phyloP scores from a whole-genome alignment of 2,888 invertebrate species.

The Acronicta alni region DNA sequence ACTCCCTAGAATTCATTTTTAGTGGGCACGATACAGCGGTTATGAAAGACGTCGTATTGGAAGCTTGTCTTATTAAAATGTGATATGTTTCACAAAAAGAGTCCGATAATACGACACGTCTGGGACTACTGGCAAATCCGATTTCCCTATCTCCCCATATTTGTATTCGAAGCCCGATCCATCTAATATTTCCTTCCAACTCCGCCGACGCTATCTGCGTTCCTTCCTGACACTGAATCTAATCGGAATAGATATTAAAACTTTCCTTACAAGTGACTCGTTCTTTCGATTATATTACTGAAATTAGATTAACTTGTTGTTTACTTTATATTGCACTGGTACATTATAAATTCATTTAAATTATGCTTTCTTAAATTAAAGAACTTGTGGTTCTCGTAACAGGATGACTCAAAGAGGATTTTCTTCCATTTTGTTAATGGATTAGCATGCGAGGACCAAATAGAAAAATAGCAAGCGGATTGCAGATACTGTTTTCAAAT shows the following conservation, averaged over 20 bases:
- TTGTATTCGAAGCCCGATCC: constrained; percentile 88
- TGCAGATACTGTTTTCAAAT: constrained; percentile 71
- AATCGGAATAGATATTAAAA: constrained; percentile 90
- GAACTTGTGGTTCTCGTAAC: neutral
- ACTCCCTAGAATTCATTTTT: constrained; percentile 31
- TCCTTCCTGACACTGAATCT: constrained; percentile 89
- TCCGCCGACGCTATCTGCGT: constrained; percentile 85
- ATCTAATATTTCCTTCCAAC: constrained; percentile 88
- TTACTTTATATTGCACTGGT: constrained; percentile 10
- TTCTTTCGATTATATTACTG: constrained; percentile 68
- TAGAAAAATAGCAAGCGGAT: constrained; percentile 45
- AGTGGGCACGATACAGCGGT: constrained; percentile 49
- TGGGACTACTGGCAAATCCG: constrained; percentile 85
- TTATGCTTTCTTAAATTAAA: constrained; percentile 1
- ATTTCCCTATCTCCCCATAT: constrained; percentile 88
- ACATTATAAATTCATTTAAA: neutral
- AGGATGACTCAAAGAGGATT: constrained; percentile 11
- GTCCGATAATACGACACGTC: constrained; percentile 86
- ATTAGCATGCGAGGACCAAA: constrained; percentile 41
- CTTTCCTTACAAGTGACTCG: constrained; percentile 82
- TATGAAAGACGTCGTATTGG: constrained; percentile 57
- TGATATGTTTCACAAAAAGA: constrained; percentile 82
- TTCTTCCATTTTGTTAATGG: constrained; percentile 49
- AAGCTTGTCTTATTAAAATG: constrained; percentile 77
- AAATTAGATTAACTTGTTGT: constrained; percentile 62